Percentiles rank a stretch among this genome's conserved stretches.
phyloP scores from a whole-genome alignment of 2,888 invertebrate genomes.

The Carcina quercana region DNA sequence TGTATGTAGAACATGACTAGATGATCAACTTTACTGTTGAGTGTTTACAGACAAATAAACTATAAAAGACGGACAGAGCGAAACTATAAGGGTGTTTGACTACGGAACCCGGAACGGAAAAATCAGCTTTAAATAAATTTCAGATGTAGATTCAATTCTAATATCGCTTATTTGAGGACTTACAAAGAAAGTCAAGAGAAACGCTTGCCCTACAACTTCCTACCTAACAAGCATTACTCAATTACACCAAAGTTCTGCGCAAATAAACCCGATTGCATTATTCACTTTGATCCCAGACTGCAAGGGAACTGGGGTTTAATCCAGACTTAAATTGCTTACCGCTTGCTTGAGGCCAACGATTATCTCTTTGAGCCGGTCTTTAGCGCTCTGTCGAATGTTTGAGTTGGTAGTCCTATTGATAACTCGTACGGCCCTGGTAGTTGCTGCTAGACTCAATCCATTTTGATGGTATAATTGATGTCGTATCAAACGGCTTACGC shows the following conservation, averaged over 20 bases:
- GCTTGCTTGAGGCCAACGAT: constrained; percentile 34
- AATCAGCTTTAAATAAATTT: too few relatives aligned
- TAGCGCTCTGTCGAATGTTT: constrained; percentile 32
- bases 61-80: too few relatives aligned
- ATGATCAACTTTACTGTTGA: too few relatives aligned
- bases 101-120: too few relatives aligned
- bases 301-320: constrained; percentile 41
- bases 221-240: constrained; percentile 41
- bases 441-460: too few relatives aligned
- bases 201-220: constrained; percentile 23
- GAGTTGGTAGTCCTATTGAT: constrained; percentile 17
- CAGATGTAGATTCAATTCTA: too few relatives aligned
- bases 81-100: too few relatives aligned
- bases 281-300: constrained; percentile 38
- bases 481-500: too few relatives aligned
- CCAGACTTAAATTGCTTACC: constrained; percentile 42
- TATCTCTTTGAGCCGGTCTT: constrained; percentile 28
- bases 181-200: constrained; percentile 2
- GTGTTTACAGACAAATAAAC: too few relatives aligned
- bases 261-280: constrained; percentile 45
- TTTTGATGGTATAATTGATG: too few relatives aligned
- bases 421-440: not conserved
- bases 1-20: too few relatives aligned
- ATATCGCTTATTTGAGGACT: not conserved
- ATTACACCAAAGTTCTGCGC: constrained; percentile 31